Evolutionary conservation across 2,797 vertebrate species (phyloP), one percentile per base, ranked within the genome.

Genomic region (Gobionotothen gibberifrons): DNA sequence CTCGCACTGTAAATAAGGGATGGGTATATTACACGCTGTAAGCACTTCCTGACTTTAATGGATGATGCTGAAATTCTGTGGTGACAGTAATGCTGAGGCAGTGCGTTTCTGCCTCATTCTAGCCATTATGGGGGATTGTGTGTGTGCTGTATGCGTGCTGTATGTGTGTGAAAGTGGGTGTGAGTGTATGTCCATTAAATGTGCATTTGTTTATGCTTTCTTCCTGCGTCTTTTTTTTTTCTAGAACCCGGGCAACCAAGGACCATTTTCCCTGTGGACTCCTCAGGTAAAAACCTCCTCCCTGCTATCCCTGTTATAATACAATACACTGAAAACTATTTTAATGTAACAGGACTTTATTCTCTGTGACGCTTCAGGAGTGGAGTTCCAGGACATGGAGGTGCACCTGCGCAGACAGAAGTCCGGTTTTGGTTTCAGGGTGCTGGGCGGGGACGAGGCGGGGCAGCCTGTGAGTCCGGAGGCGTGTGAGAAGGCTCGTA

Each of bases 351-450:
- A 9, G 2, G 21, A 15, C 6, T 53, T 46, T 15, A 9, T 59
- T 36, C 16, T 1, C 19, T 70, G 36, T 72, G 44, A 1, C 57
- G 3, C 51, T 11, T 43, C 86, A 97, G 97, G 95, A 89, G 93
- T 93, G 0, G 97, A 98, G 85, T 99, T 95, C 93, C 98, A 97
- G 87, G 97, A 99, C 85, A 87, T 99, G 69, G 97, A 98, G 93
- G 97, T 99, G 85, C 96, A 97, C 82, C 96, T 99, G 90, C 96
- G 96, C 73, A 94, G 97, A 72, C 97, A 99, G 95, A 97, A 98
- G 88, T 98, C 97, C 46, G 98, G 98, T 47, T 99, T 99, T 77
- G 98, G 98, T 66, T 99, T 99, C 94, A 95, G 98, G 85, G 97
- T 99, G 85, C 95, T 99, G 68, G 98, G 98, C 64, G 98, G 98